Percentiles rank a stretch among this genome's conserved stretches.
Evolutionary conservation across 2,888 invertebrate genomes (phyloP).

Genomic region (Syritta pipiens): DNA sequence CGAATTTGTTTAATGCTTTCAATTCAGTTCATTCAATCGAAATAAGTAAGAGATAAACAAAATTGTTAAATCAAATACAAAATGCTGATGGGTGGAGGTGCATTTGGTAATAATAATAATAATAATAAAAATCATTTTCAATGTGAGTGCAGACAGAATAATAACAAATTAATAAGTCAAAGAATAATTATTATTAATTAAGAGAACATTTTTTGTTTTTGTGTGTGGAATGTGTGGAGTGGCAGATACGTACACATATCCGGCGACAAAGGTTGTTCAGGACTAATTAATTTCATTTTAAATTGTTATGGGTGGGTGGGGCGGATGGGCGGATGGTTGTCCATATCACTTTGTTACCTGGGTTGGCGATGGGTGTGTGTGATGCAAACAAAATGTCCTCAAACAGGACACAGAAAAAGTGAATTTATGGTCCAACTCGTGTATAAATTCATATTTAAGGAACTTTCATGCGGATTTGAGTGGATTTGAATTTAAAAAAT

Average conservation of each 20-base stretch:
- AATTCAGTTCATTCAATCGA: conserved; percentile 45
- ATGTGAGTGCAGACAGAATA: conserved; percentile 3
- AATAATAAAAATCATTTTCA: background rate
- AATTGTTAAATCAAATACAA: conserved; percentile 10
- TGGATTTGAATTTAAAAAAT: too few species aligned
- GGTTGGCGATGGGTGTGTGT: too few species aligned
- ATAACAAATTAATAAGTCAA: conserved; percentile 9
- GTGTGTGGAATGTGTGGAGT: background rate
- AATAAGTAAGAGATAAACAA: conserved; percentile 28
- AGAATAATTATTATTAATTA: conserved; percentile 24
- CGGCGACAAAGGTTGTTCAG: background rate
- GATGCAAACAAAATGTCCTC: too few species aligned
- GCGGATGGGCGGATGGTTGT: background rate
- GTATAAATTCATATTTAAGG: too few species aligned
- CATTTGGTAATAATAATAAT: background rate
- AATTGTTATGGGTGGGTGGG: conserved; percentile 1
- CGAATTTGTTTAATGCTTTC: conserved; percentile 31
- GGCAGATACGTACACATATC: background rate
- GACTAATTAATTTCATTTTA: conserved; percentile 15
- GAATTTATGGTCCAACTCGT: too few species aligned
- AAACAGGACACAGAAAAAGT: too few species aligned
- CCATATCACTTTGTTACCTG: background rate
- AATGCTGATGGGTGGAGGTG: background rate
- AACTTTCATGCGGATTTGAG: too few species aligned
- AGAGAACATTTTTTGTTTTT: conserved; percentile 21